phyloP scores from a whole-genome alignment of 1,140 invertebrate species.

The Diprion similis region DNA sequence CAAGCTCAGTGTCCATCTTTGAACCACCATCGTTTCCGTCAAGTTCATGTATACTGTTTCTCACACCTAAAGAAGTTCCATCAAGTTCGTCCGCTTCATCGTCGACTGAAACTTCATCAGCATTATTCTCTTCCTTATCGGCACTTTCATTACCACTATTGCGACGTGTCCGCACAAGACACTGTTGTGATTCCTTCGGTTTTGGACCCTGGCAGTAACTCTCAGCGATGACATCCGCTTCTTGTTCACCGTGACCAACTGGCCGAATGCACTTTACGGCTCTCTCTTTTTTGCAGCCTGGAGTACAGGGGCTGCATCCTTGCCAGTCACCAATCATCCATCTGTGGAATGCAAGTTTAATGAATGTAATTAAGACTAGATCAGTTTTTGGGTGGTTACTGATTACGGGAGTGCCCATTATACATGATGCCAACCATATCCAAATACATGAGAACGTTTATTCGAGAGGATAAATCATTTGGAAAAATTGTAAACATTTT shows the following conservation, averaged over 20 bases:
- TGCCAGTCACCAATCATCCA: slow-evolving; percentile 55
- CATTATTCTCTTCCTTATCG: background rate
- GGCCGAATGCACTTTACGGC: slow-evolving; percentile 47
- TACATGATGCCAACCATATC: background rate
- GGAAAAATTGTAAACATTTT: too few species aligned
- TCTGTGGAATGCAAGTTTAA: slow-evolving; percentile 29
- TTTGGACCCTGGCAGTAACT: slow-evolving; percentile 42
- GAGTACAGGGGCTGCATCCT: slow-evolving; percentile 36
- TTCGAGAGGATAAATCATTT: too few species aligned
- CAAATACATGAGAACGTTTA: background rate
- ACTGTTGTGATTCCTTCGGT: slow-evolving; percentile 38
- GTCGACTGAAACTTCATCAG: background rate
- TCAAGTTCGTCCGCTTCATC: slow-evolving; percentile 5
- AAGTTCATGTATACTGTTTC: slow-evolving; percentile 27
- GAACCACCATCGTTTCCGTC: background rate
- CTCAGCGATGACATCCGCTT: slow-evolving; percentile 44
- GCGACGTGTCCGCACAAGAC: slow-evolving; percentile 19
- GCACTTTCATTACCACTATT: background rate
- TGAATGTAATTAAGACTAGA: background rate
- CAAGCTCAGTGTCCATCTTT: background rate
- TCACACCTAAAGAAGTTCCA: slow-evolving; percentile 12
- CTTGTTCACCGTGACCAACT: slow-evolving; percentile 48
- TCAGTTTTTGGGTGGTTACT: slow-evolving; percentile 12
- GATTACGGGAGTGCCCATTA: slow-evolving; percentile 19
- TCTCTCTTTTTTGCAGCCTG: slow-evolving; percentile 32